Evolutionary conservation across 2,113 vertebrate species (phyloP).

Genomic region (Pollimyrus isidori): DNA sequence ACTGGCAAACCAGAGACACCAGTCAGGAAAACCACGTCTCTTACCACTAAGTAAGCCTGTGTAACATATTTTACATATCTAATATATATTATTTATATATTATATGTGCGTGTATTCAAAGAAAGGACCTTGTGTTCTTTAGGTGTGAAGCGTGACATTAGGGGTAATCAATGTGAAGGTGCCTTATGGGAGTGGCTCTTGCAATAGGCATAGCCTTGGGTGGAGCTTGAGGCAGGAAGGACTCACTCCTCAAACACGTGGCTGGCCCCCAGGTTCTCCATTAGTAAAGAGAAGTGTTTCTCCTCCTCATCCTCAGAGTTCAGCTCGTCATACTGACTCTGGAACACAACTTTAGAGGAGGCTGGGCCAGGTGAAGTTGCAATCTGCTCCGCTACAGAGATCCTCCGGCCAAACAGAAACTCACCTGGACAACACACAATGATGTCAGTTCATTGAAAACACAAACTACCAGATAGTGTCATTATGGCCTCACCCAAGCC

Average conservation of each 20-base stretch:
- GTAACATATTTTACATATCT: too few species aligned
- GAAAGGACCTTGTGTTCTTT: background rate
- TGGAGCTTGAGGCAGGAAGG: background rate
- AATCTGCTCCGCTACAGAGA: slow-evolving; percentile 47
- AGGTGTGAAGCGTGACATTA: background rate
- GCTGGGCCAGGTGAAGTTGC: slow-evolving; percentile 2
- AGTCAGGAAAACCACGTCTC: background rate
- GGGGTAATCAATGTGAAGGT: background rate
- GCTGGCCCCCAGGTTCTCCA: slow-evolving; percentile 75
- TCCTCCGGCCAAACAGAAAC: slow-evolving; percentile 68
- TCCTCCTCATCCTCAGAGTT: slow-evolving; percentile 67
- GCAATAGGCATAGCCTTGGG: background rate
- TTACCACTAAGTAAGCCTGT: too few species aligned
- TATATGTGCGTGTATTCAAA: background rate
- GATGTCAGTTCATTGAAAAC: background rate
- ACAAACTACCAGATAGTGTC: background rate
- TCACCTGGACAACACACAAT: slow-evolving; percentile 54
- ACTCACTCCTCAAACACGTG: slow-evolving; percentile 83
- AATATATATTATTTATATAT: too few species aligned
- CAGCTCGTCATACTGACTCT: slow-evolving; percentile 52
- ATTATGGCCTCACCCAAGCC: background rate
- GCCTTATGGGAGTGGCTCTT: background rate
- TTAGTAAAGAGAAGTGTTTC: slow-evolving; percentile 71
- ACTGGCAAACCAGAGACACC: background rate
- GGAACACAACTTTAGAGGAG: slow-evolving; percentile 57